A percentile compares a stretch with the other conserved stretches of the same genome.
These are phyloP conservation scores for Tragelaphus oryx DNA, from an alignment of 2,797 vertebrate species.

Conservation along the genomic window DNA sequence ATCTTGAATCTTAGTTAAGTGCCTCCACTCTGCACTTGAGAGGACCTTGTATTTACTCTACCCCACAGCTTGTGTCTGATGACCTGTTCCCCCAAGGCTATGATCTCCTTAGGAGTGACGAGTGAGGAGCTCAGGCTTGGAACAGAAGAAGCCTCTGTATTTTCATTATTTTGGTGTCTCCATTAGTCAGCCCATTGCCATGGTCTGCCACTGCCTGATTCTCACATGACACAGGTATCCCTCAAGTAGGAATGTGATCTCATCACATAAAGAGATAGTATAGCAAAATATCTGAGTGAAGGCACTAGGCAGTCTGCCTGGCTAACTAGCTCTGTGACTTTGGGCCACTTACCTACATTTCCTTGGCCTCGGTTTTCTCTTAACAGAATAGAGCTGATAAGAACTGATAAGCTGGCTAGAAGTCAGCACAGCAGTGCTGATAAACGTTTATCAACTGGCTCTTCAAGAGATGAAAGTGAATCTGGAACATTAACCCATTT, in stretches of 20 bases:
- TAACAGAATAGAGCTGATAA: not conserved
- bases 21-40: not conserved
- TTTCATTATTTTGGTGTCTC: not conserved
- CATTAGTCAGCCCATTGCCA: not conserved
- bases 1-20: not conserved
- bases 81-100: not conserved
- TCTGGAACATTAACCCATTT: not conserved
- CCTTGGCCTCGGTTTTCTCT: not conserved
- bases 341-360: not conserved
- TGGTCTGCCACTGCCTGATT: not conserved
- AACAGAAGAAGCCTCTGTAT: not conserved
- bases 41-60: not conserved
- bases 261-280: not conserved
- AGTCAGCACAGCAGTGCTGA: not conserved
- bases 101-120: not conserved
- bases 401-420: not conserved
- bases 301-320: not conserved
- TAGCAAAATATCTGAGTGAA: not conserved
- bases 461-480: not conserved
- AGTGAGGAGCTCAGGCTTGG: not conserved
- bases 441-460: not conserved
- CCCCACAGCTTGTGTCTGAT: not conserved
- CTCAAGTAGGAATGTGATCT: not conserved
- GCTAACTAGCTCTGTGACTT: not conserved
- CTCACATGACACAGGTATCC: not conserved